Percentiles rank a stretch among this genome's conserved stretches.
Conservation (phyloP, 2,113 vertebrate genomes). For the Macroglossus sobrinus region DNA sequence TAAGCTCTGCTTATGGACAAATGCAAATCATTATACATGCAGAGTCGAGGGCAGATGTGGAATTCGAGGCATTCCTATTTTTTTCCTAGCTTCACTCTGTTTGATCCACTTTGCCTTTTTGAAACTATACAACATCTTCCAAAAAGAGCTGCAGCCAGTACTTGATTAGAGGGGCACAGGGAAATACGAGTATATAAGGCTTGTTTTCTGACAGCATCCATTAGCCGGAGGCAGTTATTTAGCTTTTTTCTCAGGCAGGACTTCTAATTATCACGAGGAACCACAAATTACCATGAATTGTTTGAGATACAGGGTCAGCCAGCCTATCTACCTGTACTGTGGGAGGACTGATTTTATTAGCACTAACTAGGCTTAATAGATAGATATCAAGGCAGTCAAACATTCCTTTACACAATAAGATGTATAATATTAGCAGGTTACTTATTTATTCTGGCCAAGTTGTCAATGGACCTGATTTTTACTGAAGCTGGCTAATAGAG, state of each 20-base stretch:
- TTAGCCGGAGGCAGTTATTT: not conserved
- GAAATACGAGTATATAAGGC: not conserved
- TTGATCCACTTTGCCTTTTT: not conserved
- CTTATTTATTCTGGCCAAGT: not conserved
- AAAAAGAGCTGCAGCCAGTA: not conserved
- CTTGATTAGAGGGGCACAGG: not conserved
- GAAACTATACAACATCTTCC: not conserved
- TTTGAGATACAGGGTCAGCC: not conserved
- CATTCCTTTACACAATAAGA: not conserved
- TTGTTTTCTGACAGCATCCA: not conserved
- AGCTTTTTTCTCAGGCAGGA: not conserved
- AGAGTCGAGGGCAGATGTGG: not conserved
- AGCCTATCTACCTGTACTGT: not conserved
- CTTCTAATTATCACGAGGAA: constrained; percentile 11
- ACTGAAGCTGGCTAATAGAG: not conserved
- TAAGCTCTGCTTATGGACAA: not conserved
- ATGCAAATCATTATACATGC: not conserved
- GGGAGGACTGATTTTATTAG: constrained; percentile 12
- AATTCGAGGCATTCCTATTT: not conserved
- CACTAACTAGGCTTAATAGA: constrained; percentile 20
- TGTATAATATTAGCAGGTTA: not conserved
- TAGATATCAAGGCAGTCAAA: not conserved
- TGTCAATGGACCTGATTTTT: not conserved
- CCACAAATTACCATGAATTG: not conserved
- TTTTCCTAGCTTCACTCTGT: not conserved